A percentile compares a stretch with the other conserved stretches of the same genome.
Conservation (phyloP, 2,797 vertebrate genomes). For the Tadarida brasiliensis region DNA sequence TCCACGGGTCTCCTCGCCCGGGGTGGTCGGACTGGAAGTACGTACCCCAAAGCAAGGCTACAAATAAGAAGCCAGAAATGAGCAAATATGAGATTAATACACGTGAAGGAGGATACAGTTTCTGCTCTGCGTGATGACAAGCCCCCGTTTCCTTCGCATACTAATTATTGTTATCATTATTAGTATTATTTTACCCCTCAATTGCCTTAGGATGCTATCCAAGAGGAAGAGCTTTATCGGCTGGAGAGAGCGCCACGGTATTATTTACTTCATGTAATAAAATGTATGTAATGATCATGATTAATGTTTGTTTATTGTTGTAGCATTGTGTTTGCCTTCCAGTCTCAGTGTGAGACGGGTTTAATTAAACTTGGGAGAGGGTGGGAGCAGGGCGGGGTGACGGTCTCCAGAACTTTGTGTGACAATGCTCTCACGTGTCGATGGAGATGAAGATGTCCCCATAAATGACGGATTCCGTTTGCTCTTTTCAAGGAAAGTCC, state of each 20-base stretch:
- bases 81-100: conserved; percentile 79
- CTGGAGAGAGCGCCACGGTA: conserved; percentile 64
- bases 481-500: conserved; percentile 69
- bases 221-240: conserved; percentile 72
- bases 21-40: background rate
- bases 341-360: conserved; percentile 76
- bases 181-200: conserved; percentile 81
- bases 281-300: conserved; percentile 85
- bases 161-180: conserved; percentile 82
- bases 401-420: conserved; percentile 59
- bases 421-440: conserved; percentile 31
- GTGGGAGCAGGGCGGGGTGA: conserved; percentile 62
- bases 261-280: conserved; percentile 85
- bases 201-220: conserved; percentile 80
- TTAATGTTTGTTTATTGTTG: conserved; percentile 81
- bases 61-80: conserved; percentile 42
- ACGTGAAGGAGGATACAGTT: conserved; percentile 40
- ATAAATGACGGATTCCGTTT: conserved; percentile 58
- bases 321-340: conserved; percentile 75
- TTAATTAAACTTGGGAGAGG: conserved; percentile 79
- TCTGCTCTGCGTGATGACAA: conserved; percentile 65
- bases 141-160: conserved; percentile 61
- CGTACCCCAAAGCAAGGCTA: background rate
- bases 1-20: background rate
- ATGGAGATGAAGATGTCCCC: conserved; percentile 56